These are phyloP conservation scores for Rhabdomys pumilio DNA, from an alignment of 2,797 vertebrate genomes.

Conservation along the genomic window DNA sequence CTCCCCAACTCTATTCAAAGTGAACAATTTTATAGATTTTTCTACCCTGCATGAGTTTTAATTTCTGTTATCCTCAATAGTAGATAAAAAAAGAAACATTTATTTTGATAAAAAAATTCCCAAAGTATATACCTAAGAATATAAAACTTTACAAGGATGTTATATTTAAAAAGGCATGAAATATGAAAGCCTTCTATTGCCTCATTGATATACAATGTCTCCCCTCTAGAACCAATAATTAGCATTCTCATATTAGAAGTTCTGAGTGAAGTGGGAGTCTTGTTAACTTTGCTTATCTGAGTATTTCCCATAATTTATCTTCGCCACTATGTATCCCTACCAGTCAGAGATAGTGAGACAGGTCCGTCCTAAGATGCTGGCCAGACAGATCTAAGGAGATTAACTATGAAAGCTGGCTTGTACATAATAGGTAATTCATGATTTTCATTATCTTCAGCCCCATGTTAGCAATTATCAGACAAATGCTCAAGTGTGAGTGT, in stretches of 20 bases:
- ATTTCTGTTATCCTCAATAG: background rate
- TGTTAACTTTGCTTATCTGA: background rate
- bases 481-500: slow-evolving; percentile 18
- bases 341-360: background rate
- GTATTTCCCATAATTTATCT: slow-evolving; percentile 36
- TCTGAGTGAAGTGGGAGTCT: background rate
- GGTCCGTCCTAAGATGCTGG: background rate
- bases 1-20: background rate
- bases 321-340: background rate
- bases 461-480: slow-evolving; percentile 74
- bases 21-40: background rate
- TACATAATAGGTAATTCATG: slow-evolving; percentile 38
- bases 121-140: background rate
- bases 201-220: background rate
- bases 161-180: background rate
- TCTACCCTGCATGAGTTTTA: background rate
- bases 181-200: background rate
- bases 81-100: slow-evolving; percentile 16
- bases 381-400: background rate
- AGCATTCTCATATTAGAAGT: background rate
- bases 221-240: slow-evolving; percentile 20
- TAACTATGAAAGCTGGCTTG: background rate
- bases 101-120: background rate
- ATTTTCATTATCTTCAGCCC: slow-evolving; percentile 60
- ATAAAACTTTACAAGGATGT: slow-evolving; percentile 5